These are phyloP conservation scores for Triplophysa tibetana DNA, from an alignment of 2,113 vertebrate genomes.

Conservation along the genomic window DNA sequence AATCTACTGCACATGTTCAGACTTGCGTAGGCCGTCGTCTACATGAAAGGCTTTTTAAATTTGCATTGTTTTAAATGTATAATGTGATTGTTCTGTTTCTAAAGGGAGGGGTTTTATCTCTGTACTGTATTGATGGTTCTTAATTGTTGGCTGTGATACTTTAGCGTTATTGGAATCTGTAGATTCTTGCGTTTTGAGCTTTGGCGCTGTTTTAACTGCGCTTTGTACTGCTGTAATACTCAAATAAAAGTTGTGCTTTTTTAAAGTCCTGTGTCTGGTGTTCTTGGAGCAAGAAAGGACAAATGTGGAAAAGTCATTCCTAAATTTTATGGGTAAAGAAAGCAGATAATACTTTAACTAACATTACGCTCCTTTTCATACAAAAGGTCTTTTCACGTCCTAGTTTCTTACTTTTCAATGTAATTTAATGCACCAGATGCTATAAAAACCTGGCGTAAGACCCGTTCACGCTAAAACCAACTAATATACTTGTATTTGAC, in stretches of 20 bases:
- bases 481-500: too few relatives aligned
- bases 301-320: not conserved
- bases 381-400: too few relatives aligned
- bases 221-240: not conserved
- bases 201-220: not conserved
- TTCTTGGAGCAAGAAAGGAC: not conserved
- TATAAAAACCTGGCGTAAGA: too few relatives aligned
- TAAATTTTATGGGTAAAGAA: too few relatives aligned
- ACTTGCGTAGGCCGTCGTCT: slow-evolving; percentile 28
- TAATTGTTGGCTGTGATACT: slow-evolving; percentile 5
- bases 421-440: too few relatives aligned
- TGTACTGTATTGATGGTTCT: slow-evolving; percentile 23
- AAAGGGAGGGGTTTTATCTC: slow-evolving; percentile 14
- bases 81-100: too few relatives aligned
- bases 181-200: not conserved
- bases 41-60: slow-evolving; percentile 34
- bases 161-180: not conserved
- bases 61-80: slow-evolving; percentile 80
- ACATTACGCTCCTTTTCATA: too few relatives aligned
- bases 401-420: too few relatives aligned
- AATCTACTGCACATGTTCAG: slow-evolving; percentile 8
- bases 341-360: too few relatives aligned
- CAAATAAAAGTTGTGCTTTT: not conserved
- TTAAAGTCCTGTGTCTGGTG: not conserved
- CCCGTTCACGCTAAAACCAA: too few relatives aligned